phyloP scores from a whole-genome alignment of 1,140 invertebrate genomes.

The Colletes gigas region DNA sequence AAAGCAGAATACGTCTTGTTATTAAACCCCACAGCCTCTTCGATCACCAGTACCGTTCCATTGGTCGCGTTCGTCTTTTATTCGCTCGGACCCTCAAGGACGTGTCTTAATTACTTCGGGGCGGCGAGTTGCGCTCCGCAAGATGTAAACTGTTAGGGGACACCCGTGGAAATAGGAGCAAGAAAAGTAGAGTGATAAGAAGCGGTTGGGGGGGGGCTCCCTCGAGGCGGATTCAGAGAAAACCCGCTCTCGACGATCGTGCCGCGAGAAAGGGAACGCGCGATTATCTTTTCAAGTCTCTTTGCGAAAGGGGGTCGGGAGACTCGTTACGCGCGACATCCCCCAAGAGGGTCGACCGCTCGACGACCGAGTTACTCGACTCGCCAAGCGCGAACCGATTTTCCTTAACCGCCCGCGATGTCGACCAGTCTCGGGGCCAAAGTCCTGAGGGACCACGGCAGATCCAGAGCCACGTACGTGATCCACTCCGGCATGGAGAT shows the following conservation, averaged over 20 bases:
- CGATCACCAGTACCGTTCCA: neutral
- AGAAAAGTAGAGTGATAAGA: neutral
- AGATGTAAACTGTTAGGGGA: neutral
- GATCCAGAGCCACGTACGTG: constrained; percentile 66
- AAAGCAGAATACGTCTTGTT: neutral
- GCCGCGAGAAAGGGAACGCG: neutral
- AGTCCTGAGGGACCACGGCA: constrained; percentile 55
- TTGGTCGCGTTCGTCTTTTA: neutral
- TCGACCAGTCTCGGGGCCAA: constrained; percentile 69
- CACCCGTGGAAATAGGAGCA: neutral
- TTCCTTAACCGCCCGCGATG: constrained; percentile 58
- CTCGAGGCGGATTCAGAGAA: constrained; percentile 49
- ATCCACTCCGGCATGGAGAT: constrained; percentile 68
- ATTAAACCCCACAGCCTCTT: too few species aligned
- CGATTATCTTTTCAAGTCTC: constrained; percentile 12
- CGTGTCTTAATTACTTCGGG: constrained; percentile 13
- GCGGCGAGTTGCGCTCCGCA: neutral
- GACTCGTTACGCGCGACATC: too few species aligned
- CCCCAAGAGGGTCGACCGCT: neutral
- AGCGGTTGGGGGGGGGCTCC: neutral
- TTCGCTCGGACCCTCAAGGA: neutral
- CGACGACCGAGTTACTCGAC: neutral
- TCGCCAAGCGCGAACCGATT: constrained; percentile 15
- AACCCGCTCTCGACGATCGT: constrained; percentile 2
- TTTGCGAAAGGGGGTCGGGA: neutral